Percentiles rank a stretch among this genome's conserved stretches.
Conservation (phyloP, 2,888 invertebrate species). For the Mellilla xanthometata region DNA sequence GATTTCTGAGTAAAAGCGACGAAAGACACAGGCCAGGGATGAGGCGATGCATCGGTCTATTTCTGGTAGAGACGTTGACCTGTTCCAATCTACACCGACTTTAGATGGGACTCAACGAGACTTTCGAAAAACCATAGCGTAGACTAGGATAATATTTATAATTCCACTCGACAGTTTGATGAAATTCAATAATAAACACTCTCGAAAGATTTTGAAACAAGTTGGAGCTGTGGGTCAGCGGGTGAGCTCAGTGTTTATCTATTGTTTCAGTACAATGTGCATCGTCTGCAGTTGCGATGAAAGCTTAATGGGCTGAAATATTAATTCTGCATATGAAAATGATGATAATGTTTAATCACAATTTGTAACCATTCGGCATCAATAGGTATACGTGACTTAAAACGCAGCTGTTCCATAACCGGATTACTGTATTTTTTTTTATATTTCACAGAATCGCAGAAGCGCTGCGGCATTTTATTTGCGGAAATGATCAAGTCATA, state of each 20-base stretch:
- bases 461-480: slow-evolving; percentile 32
- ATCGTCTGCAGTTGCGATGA: slow-evolving; percentile 49
- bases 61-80: slow-evolving; percentile 76
- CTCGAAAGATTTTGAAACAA: slow-evolving; percentile 16
- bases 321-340: slow-evolving; percentile 20
- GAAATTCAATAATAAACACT: slow-evolving; percentile 20
- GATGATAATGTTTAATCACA: not conserved
- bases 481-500: slow-evolving; percentile 41
- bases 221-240: slow-evolving; percentile 25
- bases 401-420: slow-evolving; percentile 22
- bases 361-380: not conserved
- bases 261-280: slow-evolving; percentile 56
- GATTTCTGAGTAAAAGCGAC: slow-evolving; percentile 64
- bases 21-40: slow-evolving; percentile 71
- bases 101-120: slow-evolving; percentile 52
- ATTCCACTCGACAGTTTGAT: slow-evolving; percentile 11
- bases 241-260: slow-evolving; percentile 45
- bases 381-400: not conserved
- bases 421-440: slow-evolving; percentile 30
- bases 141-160: slow-evolving; percentile 21
- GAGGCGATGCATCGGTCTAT: slow-evolving; percentile 59
- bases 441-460: slow-evolving; percentile 29
- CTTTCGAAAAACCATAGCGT: slow-evolving; percentile 6
- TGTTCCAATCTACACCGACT: slow-evolving; percentile 45
- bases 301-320: slow-evolving; percentile 49